Evolutionary conservation across 1,140 invertebrate species (phyloP).

Genomic region (Reticulitermes speratus): DNA sequence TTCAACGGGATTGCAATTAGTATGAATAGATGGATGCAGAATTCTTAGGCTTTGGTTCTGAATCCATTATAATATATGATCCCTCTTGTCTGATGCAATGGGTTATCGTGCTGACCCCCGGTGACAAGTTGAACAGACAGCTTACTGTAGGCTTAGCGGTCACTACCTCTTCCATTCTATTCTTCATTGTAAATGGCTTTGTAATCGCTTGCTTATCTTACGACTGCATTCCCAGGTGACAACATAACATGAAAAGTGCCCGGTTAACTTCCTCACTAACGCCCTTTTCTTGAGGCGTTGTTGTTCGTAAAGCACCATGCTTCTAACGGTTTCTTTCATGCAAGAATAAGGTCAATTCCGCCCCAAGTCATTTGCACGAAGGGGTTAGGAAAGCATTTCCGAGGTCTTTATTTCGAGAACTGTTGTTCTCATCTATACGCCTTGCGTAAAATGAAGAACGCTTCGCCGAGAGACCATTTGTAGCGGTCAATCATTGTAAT

Average conservation of each 20-base stretch:
- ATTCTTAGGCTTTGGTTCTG: too few species aligned
- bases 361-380: not conserved
- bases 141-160: not conserved
- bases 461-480: too few species aligned
- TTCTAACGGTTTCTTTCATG: not conserved
- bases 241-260: not conserved
- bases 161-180: not conserved
- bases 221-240: not conserved
- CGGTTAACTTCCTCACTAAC: slow-evolving; percentile 2
- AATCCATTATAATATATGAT: too few species aligned
- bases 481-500: too few species aligned
- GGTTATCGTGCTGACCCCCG: too few species aligned
- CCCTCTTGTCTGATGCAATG: too few species aligned
- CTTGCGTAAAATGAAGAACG: too few species aligned
- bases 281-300: not conserved
- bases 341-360: not conserved
- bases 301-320: not conserved
- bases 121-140: not conserved
- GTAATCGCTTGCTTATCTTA: too few species aligned
- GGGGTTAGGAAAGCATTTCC: not conserved
- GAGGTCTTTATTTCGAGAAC: not conserved
- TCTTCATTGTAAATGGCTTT: too few species aligned
- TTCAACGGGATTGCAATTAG: too few species aligned
- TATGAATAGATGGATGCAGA: too few species aligned
- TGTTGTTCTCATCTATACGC: too few species aligned